Conservation (phyloP, 2,888 invertebrate species). For the Amphimallon solstitiale region DNA sequence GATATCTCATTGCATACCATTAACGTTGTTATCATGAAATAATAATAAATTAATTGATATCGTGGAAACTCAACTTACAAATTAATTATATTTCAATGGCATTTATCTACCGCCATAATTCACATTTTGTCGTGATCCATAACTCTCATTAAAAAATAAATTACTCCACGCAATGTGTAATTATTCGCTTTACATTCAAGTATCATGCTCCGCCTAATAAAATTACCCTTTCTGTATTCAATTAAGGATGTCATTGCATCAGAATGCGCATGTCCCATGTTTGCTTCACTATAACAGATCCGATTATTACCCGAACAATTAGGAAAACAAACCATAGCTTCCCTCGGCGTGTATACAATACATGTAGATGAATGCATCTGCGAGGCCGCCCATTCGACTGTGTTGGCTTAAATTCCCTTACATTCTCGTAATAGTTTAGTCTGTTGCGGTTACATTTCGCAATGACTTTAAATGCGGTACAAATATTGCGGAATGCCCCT, state of each 20-base stretch:
- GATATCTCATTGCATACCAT: too few species aligned
- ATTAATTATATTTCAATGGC: too few species aligned
- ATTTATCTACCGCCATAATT: too few species aligned
- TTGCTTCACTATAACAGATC: slow-evolving; percentile 11
- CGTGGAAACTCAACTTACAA: too few species aligned
- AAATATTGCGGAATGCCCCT: slow-evolving; percentile 9
- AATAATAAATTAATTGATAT: too few species aligned
- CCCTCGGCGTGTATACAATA: not conserved
- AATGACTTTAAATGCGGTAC: slow-evolving; percentile 9
- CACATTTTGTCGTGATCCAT: too few species aligned
- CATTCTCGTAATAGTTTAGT: slow-evolving; percentile 23
- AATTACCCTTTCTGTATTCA: slow-evolving; percentile 9
- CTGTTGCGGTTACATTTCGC: slow-evolving; percentile 7
- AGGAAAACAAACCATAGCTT: slow-evolving; percentile 18
- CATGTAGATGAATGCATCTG: slow-evolving; percentile 26
- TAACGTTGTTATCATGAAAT: too few species aligned
- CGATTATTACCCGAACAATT: slow-evolving; percentile 28
- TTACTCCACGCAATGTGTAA: too few species aligned
- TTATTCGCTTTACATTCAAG: too few species aligned
- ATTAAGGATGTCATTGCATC: slow-evolving; percentile 9
- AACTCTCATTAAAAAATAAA: too few species aligned
- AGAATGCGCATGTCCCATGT: slow-evolving; percentile 12
- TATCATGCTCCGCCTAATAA: not conserved
- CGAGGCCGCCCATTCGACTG: not conserved
- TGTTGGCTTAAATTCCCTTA: not conserved